phyloP scores from a whole-genome alignment of 2,797 vertebrate genomes.

The Etheostoma perlongum region DNA sequence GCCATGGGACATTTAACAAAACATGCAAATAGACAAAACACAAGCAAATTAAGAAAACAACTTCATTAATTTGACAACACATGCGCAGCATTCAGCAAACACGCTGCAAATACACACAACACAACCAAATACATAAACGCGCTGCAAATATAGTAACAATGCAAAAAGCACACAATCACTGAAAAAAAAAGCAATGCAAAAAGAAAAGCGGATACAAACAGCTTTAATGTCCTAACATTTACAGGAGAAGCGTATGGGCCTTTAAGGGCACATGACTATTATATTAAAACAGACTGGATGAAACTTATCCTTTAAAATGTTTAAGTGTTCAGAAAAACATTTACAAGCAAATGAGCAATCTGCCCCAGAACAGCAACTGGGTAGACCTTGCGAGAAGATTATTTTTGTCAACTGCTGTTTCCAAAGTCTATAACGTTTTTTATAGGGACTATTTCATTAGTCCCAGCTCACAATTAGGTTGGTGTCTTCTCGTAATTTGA shows the following conservation, averaged over 20 bases:
- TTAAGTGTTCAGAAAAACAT: not conserved
- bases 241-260: not conserved
- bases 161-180: no score
- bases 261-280: not conserved
- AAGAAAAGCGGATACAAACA: no score
- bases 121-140: no score
- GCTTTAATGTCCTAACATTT: not conserved
- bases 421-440: not conserved
- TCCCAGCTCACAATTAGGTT: not conserved
- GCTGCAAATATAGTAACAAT: no score
- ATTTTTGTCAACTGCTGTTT: not conserved
- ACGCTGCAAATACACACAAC: no score
- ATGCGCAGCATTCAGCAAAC: no score
- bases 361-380: not conserved
- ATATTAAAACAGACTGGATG: not conserved
- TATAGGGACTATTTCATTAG: not conserved
- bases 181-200: no score
- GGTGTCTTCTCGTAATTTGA: slow-evolving; percentile 3
- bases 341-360: not conserved
- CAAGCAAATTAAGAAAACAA: no score
- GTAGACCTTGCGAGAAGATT: not conserved
- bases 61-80: no score
- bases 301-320: not conserved
- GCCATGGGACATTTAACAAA: no score
- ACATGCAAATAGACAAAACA: no score